Evolutionary conservation across 2,113 vertebrate genomes (phyloP).

Genomic region (Petroica traversi): DNA sequence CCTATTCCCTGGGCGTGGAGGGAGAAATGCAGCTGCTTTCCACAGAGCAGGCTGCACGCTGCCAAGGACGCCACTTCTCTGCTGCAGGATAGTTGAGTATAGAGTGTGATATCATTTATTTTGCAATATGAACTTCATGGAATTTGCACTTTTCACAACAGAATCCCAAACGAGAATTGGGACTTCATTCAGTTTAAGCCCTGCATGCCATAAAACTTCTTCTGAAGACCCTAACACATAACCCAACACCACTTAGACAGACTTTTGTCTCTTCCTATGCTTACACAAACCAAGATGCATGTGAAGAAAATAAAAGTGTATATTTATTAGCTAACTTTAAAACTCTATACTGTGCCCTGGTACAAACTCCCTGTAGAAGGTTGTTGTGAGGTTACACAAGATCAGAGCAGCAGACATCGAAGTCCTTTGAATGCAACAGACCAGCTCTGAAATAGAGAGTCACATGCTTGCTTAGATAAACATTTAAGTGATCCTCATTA

Average conservation of each 20-base stretch:
- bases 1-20: conserved; percentile 43
- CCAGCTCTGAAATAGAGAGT: not conserved
- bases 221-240: not conserved
- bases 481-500: not conserved
- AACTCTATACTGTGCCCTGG: not conserved
- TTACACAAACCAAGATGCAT: not conserved
- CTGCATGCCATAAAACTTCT: not conserved
- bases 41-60: not conserved
- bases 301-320: not conserved
- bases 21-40: conserved; percentile 52
- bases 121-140: not conserved
- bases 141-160: not conserved
- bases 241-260: not conserved
- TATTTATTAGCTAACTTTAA: not conserved
- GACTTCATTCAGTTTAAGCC: not conserved
- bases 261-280: not conserved
- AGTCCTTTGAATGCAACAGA: not conserved
- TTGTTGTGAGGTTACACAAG: not conserved
- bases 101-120: conserved; percentile 30
- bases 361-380: not conserved
- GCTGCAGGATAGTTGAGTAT: not conserved
- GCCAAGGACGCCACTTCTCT: conserved; percentile 30
- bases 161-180: not conserved
- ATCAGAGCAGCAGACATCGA: not conserved
- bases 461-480: not conserved